phyloP scores from a whole-genome alignment of 2,113 vertebrate genomes.

The Corythornis madagascariensis region DNA sequence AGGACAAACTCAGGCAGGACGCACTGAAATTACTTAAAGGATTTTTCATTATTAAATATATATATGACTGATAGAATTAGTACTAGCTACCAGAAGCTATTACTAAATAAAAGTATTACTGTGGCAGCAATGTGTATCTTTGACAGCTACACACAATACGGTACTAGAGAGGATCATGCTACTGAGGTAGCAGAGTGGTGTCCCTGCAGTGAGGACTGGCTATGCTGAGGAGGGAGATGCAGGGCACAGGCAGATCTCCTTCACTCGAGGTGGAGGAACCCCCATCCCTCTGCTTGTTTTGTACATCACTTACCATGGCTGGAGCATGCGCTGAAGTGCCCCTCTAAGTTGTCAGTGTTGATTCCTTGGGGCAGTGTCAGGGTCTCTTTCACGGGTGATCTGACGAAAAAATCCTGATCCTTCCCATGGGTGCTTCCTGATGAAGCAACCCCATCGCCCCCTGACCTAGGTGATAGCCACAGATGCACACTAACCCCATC shows the following conservation, averaged over 20 bases:
- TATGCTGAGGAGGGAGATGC: background rate
- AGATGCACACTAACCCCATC: background rate
- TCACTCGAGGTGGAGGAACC: accelerated
- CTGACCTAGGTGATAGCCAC: background rate
- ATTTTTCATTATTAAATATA: background rate
- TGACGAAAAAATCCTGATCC: background rate
- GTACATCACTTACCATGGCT: accelerated
- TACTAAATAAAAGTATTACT: background rate
- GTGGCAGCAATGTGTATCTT: background rate
- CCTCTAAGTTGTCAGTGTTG: background rate
- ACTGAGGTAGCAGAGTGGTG: background rate
- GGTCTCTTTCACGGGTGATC: background rate
- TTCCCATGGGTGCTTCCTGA: background rate
- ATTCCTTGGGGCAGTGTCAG: background rate
- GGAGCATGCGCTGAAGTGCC: background rate
- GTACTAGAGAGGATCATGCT: background rate
- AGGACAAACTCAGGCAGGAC: background rate
- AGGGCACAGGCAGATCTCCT: background rate
- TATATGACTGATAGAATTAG: background rate
- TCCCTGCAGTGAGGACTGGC: background rate
- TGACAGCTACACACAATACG: background rate
- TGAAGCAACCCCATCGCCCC: background rate
- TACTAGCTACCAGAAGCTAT: background rate
- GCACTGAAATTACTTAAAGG: background rate
- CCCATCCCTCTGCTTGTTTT: background rate